Evolutionary conservation across 2,888 invertebrate genomes (phyloP), one percentile per base, ranked within the genome.

Genomic region (Pseudanteris insignis): DNA sequence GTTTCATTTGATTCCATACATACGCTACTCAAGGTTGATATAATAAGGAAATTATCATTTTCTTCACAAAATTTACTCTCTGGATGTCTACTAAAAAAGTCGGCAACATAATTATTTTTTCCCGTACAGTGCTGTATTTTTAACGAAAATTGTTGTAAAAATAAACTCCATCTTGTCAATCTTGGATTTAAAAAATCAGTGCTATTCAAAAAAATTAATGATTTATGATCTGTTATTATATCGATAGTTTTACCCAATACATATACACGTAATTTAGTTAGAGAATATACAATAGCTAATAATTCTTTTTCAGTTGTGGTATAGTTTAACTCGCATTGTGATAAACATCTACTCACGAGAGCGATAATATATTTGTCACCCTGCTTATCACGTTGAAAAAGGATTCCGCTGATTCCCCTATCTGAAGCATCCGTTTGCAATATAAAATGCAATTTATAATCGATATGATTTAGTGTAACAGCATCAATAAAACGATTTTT

Each of bases 31-130:
- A 26, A 26, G 3, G 26, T 9, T 9, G 26, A 26, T 7, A 26
- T 26, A 7, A 26, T 7, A 3, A 26, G 8, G n/a, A 9, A 7
- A n/a, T n/a, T n/a, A 9, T 26, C 26, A 9, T 33, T 15, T 14
- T 36, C 29, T 21, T 50, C 15, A 25, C 48, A 18, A 33, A 64
- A 61, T 37, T 18, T 54, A 2, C 46, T 12, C 2, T 51, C 33
- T 1, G 48, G 40, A 18, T 46, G 4, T 5, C 46, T 18, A 32
- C 62, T 65, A 15, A 65, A 55, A 29, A 65, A 63, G 25, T 44
- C 47, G 2, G 47, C 47, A 0, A 55, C 44, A 1, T 50, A 9
- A 15, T 65, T 65, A 9, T 65, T 6, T 55, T 30, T 25, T 44
- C 3, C 63, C 9, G 18, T 26, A 38, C 64, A 66, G 15, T 66